Evolutionary conservation across 2,888 invertebrate genomes (phyloP).

Genomic region (Sinelater perroti): DNA sequence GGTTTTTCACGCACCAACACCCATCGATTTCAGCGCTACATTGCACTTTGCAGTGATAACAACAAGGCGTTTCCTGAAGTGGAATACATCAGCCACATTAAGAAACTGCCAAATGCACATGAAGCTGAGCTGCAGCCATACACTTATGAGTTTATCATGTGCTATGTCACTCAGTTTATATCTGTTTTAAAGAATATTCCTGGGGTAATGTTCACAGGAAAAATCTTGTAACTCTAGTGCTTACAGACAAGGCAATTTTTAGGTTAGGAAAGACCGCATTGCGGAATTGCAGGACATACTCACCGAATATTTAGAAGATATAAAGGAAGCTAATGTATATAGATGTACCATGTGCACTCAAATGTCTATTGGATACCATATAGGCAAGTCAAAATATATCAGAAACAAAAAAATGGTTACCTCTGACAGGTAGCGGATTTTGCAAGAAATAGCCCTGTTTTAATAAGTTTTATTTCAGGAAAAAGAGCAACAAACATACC

Average conservation of each 20-base stretch:
- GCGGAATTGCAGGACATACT: slow-evolving; percentile 28
- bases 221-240: background rate
- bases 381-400: slow-evolving; percentile 39
- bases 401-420: slow-evolving; percentile 39
- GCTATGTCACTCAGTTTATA: slow-evolving; percentile 38
- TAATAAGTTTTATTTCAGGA: no score
- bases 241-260: slow-evolving; percentile 21
- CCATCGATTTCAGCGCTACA: slow-evolving; percentile 38
- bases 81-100: slow-evolving; percentile 28
- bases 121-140: slow-evolving; percentile 25
- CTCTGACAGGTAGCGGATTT: background rate
- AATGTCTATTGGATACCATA: slow-evolving; percentile 36
- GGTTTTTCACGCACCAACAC: slow-evolving; percentile 32
- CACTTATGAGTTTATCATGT: slow-evolving; percentile 32
- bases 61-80: slow-evolving; percentile 13
- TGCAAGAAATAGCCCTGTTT: no score
- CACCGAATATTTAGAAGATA: slow-evolving; percentile 38
- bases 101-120: slow-evolving; percentile 1
- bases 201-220: slow-evolving; percentile 16
- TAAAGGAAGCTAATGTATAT: slow-evolving; percentile 31
- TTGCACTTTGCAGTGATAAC: slow-evolving; percentile 31
- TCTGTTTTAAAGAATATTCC: slow-evolving; percentile 16
- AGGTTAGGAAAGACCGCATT: slow-evolving; percentile 25
- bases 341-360: slow-evolving; percentile 35
- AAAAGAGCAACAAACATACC: slow-evolving; percentile 15